Evolutionary conservation across 2,113 vertebrate genomes (phyloP), one percentile per base, ranked within the genome.

Genomic region (Tyrannus savana): DNA sequence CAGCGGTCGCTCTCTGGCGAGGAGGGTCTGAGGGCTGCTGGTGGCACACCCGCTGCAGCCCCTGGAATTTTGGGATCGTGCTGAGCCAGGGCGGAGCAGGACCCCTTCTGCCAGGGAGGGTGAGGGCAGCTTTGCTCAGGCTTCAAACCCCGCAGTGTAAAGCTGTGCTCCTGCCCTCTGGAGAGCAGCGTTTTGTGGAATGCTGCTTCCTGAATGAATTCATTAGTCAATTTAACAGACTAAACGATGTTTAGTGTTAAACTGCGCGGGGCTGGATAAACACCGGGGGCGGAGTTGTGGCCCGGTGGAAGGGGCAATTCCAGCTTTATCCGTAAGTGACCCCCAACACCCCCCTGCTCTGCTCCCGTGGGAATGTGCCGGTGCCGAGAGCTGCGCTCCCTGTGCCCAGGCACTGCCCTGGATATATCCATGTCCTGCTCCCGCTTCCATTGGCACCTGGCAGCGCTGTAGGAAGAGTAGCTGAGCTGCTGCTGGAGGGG

Each of bases 361-460:
- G 55, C 35, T 60, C 42, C 49, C 13, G 7, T 31, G 55, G 60
- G 76, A 63, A 42, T 71, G 58, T 8, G 5, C 46, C 0, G 23
- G 42, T 79, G 76, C 62, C 3, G 1, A 19, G 83, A 46, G 68
- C 53, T 80, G 49, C 31, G 14, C 41, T 33, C 0, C 2, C n/a
- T 1, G 0, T 64, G 46, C 35, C 47, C 0, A 0, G 60, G 53
- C 3, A 1, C 53, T 30, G 58, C 50, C 1, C 69, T 19, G 39
- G 58, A 18, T 14, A 5, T 35, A 11, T 55, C 47, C 2, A 0
- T 22, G 44, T 49, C 37, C 47, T 31, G 60, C 75, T 71, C 47
- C 62, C 1, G 1, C 39, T n/a, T 19, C 19, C 0, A 0, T 37
- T 0, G 0, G 47, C 64, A 41, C 27, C n/a, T 6, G 7, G 66